phyloP scores from a whole-genome alignment of 2,888 invertebrate species.

The Abscondita cerata region DNA sequence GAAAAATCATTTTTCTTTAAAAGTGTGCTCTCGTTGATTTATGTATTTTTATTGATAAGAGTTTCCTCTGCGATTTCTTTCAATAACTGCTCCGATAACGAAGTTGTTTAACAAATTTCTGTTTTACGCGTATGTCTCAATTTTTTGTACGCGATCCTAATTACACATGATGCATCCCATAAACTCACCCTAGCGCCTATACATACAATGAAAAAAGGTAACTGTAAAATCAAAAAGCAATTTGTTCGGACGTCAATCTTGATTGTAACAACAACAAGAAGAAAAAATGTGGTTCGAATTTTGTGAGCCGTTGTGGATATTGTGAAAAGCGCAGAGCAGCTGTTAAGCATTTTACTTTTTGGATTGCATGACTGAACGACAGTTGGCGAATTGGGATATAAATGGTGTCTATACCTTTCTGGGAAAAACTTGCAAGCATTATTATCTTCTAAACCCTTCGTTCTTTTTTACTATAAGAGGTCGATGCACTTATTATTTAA shows the following conservation, averaged over 20 bases:
- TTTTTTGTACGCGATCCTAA: too few species aligned
- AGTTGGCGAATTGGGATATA: conserved; percentile 36
- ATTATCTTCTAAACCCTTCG: conserved; percentile 33
- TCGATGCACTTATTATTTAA: conserved; percentile 29
- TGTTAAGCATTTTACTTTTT: conserved; percentile 34
- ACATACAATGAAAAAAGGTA: conserved; percentile 7
- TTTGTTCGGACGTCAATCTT: conserved; percentile 27
- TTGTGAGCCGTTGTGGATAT: conserved; percentile 12
- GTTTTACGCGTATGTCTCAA: too few species aligned
- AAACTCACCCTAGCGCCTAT: background rate
- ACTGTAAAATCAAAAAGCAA: conserved; percentile 27
- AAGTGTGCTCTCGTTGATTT: too few species aligned
- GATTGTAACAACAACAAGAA: conserved; percentile 23
- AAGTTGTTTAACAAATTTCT: too few species aligned
- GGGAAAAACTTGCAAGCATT: conserved; percentile 30
- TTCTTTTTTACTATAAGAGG: conserved; percentile 28
- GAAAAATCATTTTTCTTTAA: too few species aligned
- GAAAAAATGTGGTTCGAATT: conserved; percentile 13
- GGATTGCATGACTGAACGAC: conserved; percentile 36
- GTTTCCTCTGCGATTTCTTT: too few species aligned
- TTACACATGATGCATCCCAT: too few species aligned
- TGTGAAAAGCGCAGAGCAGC: conserved; percentile 31
- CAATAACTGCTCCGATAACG: too few species aligned
- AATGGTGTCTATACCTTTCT: conserved; percentile 25
- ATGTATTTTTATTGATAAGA: too few species aligned